phyloP scores from a whole-genome alignment of 1,140 invertebrate genomes.

The Patella vulgata region DNA sequence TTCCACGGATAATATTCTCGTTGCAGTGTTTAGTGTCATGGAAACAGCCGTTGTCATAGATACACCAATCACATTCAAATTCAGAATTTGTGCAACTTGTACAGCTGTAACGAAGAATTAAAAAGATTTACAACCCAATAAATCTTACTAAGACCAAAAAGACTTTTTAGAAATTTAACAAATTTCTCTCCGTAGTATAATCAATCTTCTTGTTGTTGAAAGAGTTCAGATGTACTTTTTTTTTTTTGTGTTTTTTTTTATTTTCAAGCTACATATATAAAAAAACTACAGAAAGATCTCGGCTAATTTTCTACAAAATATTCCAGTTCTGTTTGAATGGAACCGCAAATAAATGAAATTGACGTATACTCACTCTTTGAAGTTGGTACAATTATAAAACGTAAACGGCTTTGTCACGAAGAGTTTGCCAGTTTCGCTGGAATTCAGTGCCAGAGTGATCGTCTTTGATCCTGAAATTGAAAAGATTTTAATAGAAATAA shows the following conservation, averaged over 20 bases:
- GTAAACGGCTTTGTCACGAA: slow-evolving; percentile 49
- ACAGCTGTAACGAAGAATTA: slow-evolving; percentile 37
- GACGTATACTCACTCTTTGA: slow-evolving; percentile 39
- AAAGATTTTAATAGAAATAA: too few species aligned
- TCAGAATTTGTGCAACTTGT: slow-evolving; percentile 42
- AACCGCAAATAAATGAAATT: too few species aligned
- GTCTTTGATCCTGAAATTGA: slow-evolving; percentile 33
- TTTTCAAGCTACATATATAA: too few species aligned
- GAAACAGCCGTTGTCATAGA: slow-evolving; percentile 51
- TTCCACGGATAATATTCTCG: slow-evolving; percentile 35
- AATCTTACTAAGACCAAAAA: not conserved
- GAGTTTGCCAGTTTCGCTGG: slow-evolving; percentile 45
- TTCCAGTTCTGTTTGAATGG: too few species aligned
- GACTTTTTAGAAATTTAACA: not conserved
- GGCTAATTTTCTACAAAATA: too few species aligned
- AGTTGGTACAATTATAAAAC: slow-evolving; percentile 53
- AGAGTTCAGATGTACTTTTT: too few species aligned
- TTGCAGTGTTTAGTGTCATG: slow-evolving; percentile 41
- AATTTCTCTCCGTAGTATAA: not conserved
- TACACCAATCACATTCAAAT: slow-evolving; percentile 54
- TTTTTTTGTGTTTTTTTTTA: too few species aligned
- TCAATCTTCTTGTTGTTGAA: not conserved
- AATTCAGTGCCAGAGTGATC: slow-evolving; percentile 52
- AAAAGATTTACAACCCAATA: not conserved
- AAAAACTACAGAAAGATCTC: too few species aligned